Percentiles rank a stretch among this genome's conserved stretches.
phyloP scores from a whole-genome alignment of 2,888 invertebrate genomes.

The Hydraecia micacea region DNA sequence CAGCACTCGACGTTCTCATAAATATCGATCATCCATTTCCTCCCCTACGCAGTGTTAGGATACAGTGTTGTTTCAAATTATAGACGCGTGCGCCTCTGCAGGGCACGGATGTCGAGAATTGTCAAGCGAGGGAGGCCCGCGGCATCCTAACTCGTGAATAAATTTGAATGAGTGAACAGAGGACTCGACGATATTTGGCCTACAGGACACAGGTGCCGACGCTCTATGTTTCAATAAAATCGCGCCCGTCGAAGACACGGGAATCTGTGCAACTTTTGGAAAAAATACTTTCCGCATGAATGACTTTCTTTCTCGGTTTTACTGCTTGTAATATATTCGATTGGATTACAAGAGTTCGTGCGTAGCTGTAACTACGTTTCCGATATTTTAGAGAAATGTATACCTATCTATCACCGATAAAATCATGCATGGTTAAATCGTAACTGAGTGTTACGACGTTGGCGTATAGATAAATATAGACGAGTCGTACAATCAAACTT shows the following conservation, averaged over 20 bases:
- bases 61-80: constrained; percentile 63
- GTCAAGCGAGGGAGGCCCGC: constrained; percentile 57
- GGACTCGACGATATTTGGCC: constrained; percentile 76
- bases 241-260: constrained; percentile 46
- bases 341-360: constrained; percentile 10
- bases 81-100: constrained; percentile 60
- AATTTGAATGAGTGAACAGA: constrained; percentile 82
- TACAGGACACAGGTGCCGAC: constrained; percentile 78
- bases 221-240: constrained; percentile 73
- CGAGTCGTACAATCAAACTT: constrained; percentile 63
- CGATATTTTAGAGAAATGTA: constrained; percentile 36
- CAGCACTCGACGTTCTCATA: constrained; percentile 28
- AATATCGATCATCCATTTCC: constrained; percentile 47
- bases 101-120: constrained; percentile 59
- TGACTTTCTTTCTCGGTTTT: constrained; percentile 43
- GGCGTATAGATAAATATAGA: constrained; percentile 13
- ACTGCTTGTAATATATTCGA: constrained; percentile 41
- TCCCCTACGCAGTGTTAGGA: constrained; percentile 29
- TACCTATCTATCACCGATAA: constrained; percentile 30
- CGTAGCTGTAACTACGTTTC: not conserved
- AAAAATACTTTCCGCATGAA: constrained; percentile 42
- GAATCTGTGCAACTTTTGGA: constrained; percentile 51
- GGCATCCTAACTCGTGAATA: constrained; percentile 79
- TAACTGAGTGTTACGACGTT: constrained; percentile 32
- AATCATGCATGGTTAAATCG: constrained; percentile 43